Base-by-base conservation (phyloP, 53 echinoderm and acorn worm genomes). In the Patiria pectinifera region DNA sequence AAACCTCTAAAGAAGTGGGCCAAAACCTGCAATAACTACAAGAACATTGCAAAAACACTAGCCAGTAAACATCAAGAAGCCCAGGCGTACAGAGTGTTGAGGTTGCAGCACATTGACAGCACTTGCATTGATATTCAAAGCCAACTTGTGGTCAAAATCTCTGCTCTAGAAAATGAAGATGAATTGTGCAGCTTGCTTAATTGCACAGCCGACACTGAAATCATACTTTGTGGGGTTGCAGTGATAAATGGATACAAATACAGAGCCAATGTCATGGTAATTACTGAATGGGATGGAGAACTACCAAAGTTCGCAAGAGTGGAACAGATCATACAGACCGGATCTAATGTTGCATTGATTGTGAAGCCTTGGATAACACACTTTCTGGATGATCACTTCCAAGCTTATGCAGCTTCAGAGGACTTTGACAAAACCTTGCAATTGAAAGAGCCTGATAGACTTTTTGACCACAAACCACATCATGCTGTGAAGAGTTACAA, bases 21-120 rank as follows among this genome's bases (percentile, higher is more conserved):
- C 2, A 76, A 59, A 92, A 59, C 62, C 8, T 95, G 80, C 46
- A 78, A 92, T 72, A 95, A 92, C 44, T 95, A 66, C 82, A 89
- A 43, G 62, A 92, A 95, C 61, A 89, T 95, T 9, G 66, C 92
- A 23, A 95, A 92, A 85, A 92, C 90, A 48, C 24, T 95, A 21
- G 95, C 95, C 10, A 45, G 12, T n/a, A 95, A 76, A 25, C 95
- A 95, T 78, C 95, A 95, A 69, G 90, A 92, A 83, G 18, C 43
- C 11, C 92, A 92, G 18, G 92, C 85, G 49, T 92, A 75, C 59
- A 66, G 16, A 15, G 26, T 78, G 4, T 80, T 94, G 49, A 80
- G 48, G 83, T 87, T 87, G 12, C 47, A 82, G 22, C 72, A 87
- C 83, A 87, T 93, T 7, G 89, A 93, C 49, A 82, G 8, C 0